Conservation (phyloP, 2,888 invertebrate genomes). For the Pemphredon lugubris region DNA sequence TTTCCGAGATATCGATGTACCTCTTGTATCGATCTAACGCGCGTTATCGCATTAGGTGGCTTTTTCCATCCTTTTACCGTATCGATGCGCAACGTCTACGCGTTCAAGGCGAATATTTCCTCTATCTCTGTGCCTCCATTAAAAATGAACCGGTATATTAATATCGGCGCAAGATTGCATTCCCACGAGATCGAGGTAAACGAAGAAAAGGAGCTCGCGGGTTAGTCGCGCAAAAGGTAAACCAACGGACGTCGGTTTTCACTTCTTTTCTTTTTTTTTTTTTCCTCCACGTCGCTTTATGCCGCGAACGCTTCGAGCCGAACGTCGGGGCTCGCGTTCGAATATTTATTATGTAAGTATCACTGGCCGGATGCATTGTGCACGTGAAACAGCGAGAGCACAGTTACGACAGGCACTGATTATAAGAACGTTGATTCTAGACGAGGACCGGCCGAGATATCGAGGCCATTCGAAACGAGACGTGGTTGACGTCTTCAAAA, state of each 20-base stretch:
- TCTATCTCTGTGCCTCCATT: conserved; percentile 28
- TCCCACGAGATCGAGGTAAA: conserved; percentile 28
- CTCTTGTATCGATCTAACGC: too few relatives aligned
- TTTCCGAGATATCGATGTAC: too few relatives aligned
- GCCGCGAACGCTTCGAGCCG: background rate
- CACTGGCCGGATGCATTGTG: conserved; percentile 49
- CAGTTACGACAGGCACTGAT: conserved; percentile 49
- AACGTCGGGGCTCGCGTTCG: background rate
- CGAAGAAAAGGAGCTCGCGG: background rate
- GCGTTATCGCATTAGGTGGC: too few relatives aligned
- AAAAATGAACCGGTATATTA: conserved; percentile 44
- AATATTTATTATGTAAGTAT: conserved; percentile 47
- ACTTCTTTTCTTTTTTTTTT: conserved; percentile 30
- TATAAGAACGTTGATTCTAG: conserved; percentile 28
- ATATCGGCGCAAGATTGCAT: conserved; percentile 43
- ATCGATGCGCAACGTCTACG: background rate
- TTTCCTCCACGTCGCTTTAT: background rate
- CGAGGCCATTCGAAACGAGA: background rate
- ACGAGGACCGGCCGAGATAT: conserved; percentile 18
- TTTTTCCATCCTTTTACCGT: background rate
- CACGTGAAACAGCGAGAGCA: conserved; percentile 36
- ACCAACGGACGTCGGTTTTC: conserved; percentile 37
- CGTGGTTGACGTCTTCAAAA: conserved; percentile 33
- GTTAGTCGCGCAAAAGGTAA: conserved; percentile 27
- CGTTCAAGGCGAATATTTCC: conserved; percentile 35